Percentiles rank a stretch among this genome's conserved stretches.
Conservation (phyloP, 2,113 vertebrate species). For the Sitta europaea region DNA sequence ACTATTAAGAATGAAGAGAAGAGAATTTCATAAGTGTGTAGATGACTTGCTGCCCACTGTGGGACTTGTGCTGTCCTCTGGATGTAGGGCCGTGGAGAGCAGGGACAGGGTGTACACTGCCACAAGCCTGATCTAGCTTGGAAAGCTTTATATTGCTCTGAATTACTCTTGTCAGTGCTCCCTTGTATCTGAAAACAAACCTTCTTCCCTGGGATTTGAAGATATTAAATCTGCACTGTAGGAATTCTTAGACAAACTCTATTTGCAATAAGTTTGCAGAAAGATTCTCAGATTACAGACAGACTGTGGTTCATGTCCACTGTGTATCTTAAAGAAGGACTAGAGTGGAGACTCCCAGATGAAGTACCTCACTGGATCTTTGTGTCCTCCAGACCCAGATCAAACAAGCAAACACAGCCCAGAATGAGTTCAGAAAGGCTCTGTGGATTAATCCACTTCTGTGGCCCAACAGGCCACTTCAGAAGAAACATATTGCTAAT, state of each 20-base stretch:
- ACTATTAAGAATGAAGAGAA: background rate
- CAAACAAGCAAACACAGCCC: background rate
- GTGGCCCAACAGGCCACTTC: background rate
- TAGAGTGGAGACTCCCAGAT: background rate
- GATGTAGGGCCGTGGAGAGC: background rate
- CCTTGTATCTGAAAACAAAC: background rate
- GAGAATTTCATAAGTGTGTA: background rate
- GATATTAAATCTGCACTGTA: background rate
- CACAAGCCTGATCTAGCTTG: background rate
- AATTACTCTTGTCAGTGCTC: background rate
- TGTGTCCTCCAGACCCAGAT: background rate
- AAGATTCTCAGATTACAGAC: background rate
- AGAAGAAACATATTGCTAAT: background rate
- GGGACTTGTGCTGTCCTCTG: background rate
- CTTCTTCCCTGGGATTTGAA: background rate
- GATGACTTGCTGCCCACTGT: background rate
- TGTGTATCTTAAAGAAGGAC: fast-evolving
- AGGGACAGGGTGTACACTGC: fast-evolving
- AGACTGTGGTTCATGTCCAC: fast-evolving
- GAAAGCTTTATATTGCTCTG: background rate
- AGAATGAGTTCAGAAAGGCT: background rate
- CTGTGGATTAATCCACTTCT: background rate
- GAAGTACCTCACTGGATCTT: background rate
- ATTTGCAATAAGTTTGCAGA: background rate
- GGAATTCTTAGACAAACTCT: background rate